Evolutionary conservation across 2,888 invertebrate species (phyloP).

Genomic region (Heliconius aoede): DNA sequence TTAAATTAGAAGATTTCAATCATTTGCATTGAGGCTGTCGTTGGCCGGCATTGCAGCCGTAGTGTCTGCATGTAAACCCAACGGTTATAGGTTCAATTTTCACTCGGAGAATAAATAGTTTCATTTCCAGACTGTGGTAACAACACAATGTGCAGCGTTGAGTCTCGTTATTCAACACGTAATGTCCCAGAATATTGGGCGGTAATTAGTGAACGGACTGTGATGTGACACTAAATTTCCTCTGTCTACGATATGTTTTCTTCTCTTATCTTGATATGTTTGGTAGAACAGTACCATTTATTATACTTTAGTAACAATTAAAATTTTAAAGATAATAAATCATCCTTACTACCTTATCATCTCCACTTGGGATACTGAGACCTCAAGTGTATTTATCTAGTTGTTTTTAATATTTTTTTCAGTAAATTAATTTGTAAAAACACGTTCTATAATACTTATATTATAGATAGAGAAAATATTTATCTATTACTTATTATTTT

Average conservation of each 20-base stretch:
- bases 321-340: neutral
- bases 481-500: neutral
- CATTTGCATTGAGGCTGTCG: neutral
- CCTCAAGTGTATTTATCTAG: too few species aligned
- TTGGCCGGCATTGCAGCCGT: neutral
- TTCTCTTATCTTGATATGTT: too few species aligned
- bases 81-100: neutral
- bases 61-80: neutral
- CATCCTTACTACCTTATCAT: too few species aligned
- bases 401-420: too few species aligned
- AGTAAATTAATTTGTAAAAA: too few species aligned
- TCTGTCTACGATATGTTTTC: too few species aligned
- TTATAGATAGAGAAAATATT: neutral
- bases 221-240: neutral
- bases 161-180: neutral
- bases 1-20: slow-evolving; percentile 20
- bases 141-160: neutral
- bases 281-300: neutral
- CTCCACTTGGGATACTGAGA: too few species aligned
- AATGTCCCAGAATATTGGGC: neutral
- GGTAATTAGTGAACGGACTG: neutral
- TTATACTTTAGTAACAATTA: neutral
- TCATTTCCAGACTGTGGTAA: neutral
- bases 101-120: neutral
- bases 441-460: neutral